Evolutionary conservation across 2,888 invertebrate genomes (phyloP).

Genomic region (Melieria crassipennis): DNA sequence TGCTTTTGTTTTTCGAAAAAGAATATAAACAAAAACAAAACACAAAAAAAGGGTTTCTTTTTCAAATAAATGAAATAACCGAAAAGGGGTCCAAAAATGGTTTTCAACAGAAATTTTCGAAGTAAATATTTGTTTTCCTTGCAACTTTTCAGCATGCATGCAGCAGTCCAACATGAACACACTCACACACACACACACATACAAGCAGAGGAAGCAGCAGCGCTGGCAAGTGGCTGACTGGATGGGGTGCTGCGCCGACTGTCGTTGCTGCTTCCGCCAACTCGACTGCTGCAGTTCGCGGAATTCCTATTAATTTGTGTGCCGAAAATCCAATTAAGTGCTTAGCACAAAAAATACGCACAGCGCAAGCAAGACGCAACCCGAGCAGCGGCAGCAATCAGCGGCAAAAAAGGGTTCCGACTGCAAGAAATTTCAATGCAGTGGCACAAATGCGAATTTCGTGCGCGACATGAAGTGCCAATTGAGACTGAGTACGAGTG

Average conservation of each 20-base stretch:
- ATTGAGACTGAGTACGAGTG: slow-evolving; percentile 27
- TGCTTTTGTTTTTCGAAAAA: background rate
- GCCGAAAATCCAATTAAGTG: slow-evolving; percentile 58
- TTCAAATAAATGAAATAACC: no score
- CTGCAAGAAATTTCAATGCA: background rate
- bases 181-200: background rate
- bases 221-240: background rate
- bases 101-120: no score
- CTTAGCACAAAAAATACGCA: slow-evolving; percentile 53
- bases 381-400: no score
- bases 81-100: no score
- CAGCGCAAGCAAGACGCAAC: no score
- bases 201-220: slow-evolving; percentile 19
- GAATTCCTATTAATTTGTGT: slow-evolving; percentile 38
- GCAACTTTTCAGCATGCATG: background rate
- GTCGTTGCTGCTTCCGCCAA: slow-evolving; percentile 3
- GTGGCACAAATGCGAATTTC: background rate
- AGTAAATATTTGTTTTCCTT: no score
- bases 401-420: slow-evolving; percentile 17
- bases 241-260: slow-evolving; percentile 23
- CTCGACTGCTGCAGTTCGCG: slow-evolving; percentile 20
- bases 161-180: background rate
- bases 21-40: background rate
- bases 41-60: background rate
- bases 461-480: slow-evolving; percentile 24